phyloP scores from a whole-genome alignment of 2,113 vertebrate genomes.

The Nibea albiflora region DNA sequence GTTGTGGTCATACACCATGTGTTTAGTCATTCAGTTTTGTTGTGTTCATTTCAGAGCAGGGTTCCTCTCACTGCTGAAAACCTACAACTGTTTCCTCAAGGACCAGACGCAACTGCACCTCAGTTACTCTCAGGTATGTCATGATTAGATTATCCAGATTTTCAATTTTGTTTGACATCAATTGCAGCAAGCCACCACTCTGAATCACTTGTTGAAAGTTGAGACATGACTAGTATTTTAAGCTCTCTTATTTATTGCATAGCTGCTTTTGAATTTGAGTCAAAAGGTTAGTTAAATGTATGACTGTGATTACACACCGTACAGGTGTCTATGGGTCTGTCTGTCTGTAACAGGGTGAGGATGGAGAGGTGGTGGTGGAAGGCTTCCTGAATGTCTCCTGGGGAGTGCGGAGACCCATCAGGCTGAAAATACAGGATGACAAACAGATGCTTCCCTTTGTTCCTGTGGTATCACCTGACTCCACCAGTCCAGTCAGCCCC shows the following conservation, averaged over 20 bases:
- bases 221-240: no score
- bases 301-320: background rate
- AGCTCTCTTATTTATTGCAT: no score
- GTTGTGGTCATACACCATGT: background rate
- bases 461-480: slow-evolving; percentile 76
- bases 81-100: slow-evolving; percentile 86
- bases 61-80: slow-evolving; percentile 80
- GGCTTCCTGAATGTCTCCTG: slow-evolving; percentile 91
- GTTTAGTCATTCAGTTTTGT: background rate
- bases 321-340: slow-evolving; percentile 17
- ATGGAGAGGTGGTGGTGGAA: slow-evolving; percentile 85
- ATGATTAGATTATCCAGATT: background rate
- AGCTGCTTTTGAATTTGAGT: no score
- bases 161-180: background rate
- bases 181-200: background rate
- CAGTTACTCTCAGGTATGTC: slow-evolving; percentile 60
- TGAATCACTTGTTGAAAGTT: background rate
- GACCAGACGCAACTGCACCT: slow-evolving; percentile 84
- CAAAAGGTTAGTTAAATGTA: background rate
- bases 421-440: slow-evolving; percentile 94
- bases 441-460: slow-evolving; percentile 83
- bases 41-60: slow-evolving; percentile 71
- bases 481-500: slow-evolving; percentile 74
- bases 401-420: slow-evolving; percentile 90
- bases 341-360: slow-evolving; percentile 56